Conservation (phyloP, 2,113 vertebrate species). For the Sclerurus mexicanus region DNA sequence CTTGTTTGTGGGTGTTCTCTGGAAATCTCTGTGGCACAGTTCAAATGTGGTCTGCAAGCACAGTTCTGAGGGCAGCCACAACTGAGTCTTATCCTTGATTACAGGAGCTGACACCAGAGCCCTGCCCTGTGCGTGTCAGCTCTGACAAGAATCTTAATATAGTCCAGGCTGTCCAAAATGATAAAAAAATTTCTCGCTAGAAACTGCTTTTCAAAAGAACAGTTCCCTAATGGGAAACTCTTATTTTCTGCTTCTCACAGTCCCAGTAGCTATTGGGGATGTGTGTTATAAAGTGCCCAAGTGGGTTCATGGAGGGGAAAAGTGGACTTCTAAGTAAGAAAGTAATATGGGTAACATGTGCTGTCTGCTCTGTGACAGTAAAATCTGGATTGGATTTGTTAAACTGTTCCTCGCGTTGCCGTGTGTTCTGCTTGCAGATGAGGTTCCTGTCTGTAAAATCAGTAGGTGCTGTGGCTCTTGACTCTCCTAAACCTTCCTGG, state of each 20-base stretch:
- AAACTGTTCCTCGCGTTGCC: not conserved
- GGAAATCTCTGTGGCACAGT: slow-evolving; percentile 51
- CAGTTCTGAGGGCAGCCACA: slow-evolving; percentile 42
- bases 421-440: not conserved
- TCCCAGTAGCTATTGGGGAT: slow-evolving; percentile 46
- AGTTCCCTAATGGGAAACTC: not conserved
- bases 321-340: not conserved
- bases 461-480: not conserved
- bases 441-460: not conserved
- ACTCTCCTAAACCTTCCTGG: not conserved
- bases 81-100: not conserved
- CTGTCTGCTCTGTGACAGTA: not conserved
- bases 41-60: slow-evolving; percentile 39
- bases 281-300: not conserved
- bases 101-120: slow-evolving; percentile 20
- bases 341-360: not conserved
- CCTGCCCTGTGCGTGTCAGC: not conserved
- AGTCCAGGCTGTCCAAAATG: slow-evolving; percentile 2
- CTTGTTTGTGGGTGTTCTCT: not conserved
- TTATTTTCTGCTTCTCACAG: slow-evolving; percentile 66
- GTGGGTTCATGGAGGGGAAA: not conserved
- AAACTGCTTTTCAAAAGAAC: not conserved
- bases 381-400: not conserved
- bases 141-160: not conserved
- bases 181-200: not conserved